Evolutionary conservation across 2,113 vertebrate species (phyloP).

Genomic region (Leucoraja erinaceus): DNA sequence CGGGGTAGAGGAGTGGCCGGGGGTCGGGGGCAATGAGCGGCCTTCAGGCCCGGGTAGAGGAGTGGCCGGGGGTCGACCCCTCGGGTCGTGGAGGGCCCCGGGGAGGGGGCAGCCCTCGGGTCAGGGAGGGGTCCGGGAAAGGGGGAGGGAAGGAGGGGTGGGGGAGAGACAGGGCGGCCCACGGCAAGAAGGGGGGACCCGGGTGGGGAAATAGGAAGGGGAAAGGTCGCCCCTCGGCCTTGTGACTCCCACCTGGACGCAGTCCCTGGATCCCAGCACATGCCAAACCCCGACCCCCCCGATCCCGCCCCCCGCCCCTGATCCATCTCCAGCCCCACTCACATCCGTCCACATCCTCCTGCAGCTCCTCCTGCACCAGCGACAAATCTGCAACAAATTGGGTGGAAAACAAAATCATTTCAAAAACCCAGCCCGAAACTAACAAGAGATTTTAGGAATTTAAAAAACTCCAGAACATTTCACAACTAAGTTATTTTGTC

Average conservation of each 20-base stretch:
- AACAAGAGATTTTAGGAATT: background rate
- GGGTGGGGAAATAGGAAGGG: no score
- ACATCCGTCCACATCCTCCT: slow-evolving; percentile 76
- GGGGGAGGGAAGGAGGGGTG: no score
- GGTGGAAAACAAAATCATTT: background rate
- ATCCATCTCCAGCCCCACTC: slow-evolving; percentile 53
- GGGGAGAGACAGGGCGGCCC: no score
- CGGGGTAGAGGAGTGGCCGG: no score
- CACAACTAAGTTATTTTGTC: background rate
- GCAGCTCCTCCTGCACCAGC: slow-evolving; percentile 73
- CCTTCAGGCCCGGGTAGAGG: no score
- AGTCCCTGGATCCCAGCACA: no score
- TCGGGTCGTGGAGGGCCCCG: no score
- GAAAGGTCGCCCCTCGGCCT: background rate
- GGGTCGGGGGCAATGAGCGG: no score
- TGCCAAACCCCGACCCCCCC: background rate
- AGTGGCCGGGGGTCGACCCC: no score
- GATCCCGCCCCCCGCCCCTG: background rate
- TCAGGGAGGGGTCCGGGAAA: no score
- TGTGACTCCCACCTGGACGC: background rate
- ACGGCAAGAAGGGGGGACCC: no score
- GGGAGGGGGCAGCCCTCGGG: no score
- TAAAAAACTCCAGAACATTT: background rate
- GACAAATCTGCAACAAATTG: slow-evolving; percentile 63
- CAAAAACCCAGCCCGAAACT: background rate